A percentile compares a stretch with the other conserved stretches of the same genome.
Conservation (phyloP, 2,888 invertebrate genomes). For the Pantelozetes paolii region DNA sequence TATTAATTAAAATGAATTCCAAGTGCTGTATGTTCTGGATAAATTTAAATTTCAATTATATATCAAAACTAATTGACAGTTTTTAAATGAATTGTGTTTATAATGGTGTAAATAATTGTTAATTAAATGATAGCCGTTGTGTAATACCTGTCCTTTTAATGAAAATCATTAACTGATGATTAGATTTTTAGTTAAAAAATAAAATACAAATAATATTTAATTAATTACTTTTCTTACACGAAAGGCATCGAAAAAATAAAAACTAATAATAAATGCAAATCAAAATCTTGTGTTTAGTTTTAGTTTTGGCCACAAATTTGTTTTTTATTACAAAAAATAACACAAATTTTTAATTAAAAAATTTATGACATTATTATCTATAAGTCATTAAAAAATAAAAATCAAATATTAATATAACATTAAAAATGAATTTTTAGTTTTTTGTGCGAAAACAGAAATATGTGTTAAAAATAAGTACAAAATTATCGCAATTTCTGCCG, state of each 20-base stretch:
- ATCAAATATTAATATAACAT: not conserved
- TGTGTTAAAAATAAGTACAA: not conserved
- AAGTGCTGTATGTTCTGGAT: too few relatives aligned
- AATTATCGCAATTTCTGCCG: too few relatives aligned
- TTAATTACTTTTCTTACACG: constrained; percentile 11
- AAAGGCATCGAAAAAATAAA: too few relatives aligned
- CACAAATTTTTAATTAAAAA: not conserved
- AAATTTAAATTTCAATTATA: too few relatives aligned
- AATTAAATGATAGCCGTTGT: too few relatives aligned
- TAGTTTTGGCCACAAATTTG: not conserved
- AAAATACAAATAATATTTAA: constrained; percentile 14
- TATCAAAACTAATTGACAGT: too few relatives aligned
- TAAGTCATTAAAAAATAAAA: not conserved
- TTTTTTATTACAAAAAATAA: not conserved
- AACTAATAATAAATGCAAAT: too few relatives aligned
- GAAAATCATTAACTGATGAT: too few relatives aligned
- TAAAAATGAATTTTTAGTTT: not conserved
- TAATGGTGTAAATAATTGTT: too few relatives aligned
- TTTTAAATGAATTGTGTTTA: too few relatives aligned
- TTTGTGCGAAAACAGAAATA: not conserved
- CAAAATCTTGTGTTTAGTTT: too few relatives aligned
- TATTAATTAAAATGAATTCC: too few relatives aligned
- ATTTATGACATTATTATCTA: constrained; percentile 3
- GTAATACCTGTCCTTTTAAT: not conserved
- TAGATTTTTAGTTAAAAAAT: not conserved